Evolutionary conservation across 2,888 invertebrate genomes (phyloP), one percentile per base, ranked within the genome.

Genomic region (Aromia moschata): DNA sequence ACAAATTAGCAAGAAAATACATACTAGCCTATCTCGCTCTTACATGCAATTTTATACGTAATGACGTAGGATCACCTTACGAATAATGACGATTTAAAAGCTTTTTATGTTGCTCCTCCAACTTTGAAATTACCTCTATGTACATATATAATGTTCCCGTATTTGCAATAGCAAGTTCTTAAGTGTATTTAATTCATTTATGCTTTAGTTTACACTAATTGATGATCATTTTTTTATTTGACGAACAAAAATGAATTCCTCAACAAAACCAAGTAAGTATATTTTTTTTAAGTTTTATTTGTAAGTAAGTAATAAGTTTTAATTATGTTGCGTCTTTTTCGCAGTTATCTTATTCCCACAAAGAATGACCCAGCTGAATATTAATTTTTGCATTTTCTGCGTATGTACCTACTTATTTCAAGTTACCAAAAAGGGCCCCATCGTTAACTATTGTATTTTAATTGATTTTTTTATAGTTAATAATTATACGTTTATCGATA

Each of bases 1-100:
- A 38, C 15, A 38, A 36, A 37, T 47, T 47, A 17, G 46, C 15
- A 36, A 47, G 9, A 36, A 37, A 36, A 18, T 37, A 18, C 7
- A 17, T 11, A 43, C n/a, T 11, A 25, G 5, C 15, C 20, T 25
- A 38, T 49, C 38, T 40, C 38, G 1, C 49, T 49, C 15, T 20
- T 25, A 20, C 49, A 15, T 49, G 25, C 38, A 49, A 49, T 49
- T 47, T 20, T 20, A 25, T 18, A 18, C n/a, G n/a, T 38, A 12
- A 38, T 49, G 49, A 49, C 49, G 49, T 49, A 49, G 10, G 38
- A 49, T 49, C 37, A 38, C 49, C 49, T 44, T 12, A 14, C 14
- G 12, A 30, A 20, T 18, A 38, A 11, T 11, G 38, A 49, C 25
- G 49, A 38, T 38, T 49, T 49, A 38, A 49, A 49, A 17, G 43